Evolutionary conservation across 1,140 invertebrate species (phyloP).

Genomic region (Maconellicoccus hirsutus): DNA sequence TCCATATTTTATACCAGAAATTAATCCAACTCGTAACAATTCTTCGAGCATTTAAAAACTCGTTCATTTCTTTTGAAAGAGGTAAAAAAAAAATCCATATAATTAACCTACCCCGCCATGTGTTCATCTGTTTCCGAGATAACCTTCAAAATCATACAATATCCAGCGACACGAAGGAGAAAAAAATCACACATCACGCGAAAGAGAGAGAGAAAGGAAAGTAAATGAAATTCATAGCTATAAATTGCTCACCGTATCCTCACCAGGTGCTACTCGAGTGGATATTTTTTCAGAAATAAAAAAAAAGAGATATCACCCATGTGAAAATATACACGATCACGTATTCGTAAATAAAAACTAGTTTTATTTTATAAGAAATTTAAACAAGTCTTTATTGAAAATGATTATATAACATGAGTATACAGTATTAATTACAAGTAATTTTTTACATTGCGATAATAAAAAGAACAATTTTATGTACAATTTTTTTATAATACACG

Average conservation of each 20-base stretch:
- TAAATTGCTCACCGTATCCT: neutral
- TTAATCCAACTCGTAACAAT: no score
- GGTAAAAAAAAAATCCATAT: no score
- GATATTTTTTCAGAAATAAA: no score
- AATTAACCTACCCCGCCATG: no score
- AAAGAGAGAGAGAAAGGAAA: no score
- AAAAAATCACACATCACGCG: no score
- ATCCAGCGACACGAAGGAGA: no score
- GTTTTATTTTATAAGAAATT: slow-evolving; percentile 11
- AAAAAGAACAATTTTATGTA: neutral
- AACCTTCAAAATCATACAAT: no score
- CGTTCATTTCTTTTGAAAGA: no score
- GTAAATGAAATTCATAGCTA: neutral
- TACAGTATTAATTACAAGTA: neutral
- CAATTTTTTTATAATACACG: neutral
- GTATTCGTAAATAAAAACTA: neutral
- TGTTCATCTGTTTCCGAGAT: no score
- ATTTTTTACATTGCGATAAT: neutral
- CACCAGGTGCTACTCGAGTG: neutral
- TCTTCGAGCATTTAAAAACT: no score
- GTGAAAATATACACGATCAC: neutral
- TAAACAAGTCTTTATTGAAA: slow-evolving; percentile 21
- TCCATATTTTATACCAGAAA: no score
- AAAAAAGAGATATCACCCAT: neutral
- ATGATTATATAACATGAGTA: slow-evolving; percentile 12